Evolutionary conservation across 2,113 vertebrate species (phyloP).

Genomic region (Anoura caudifer): DNA sequence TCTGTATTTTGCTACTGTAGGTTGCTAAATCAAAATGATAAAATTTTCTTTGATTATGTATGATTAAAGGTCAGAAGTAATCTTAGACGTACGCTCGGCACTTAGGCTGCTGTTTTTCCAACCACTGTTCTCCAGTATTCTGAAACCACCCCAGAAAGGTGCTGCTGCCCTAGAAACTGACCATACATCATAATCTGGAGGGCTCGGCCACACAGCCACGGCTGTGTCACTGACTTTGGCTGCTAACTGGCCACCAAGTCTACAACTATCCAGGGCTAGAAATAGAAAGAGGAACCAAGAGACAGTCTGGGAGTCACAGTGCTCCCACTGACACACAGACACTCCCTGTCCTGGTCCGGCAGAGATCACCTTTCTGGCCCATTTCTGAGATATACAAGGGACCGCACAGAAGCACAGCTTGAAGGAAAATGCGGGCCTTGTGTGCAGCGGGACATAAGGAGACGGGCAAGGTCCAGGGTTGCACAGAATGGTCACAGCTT

Average conservation of each 20-base stretch:
- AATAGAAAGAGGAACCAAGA: not conserved
- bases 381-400: not conserved
- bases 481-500: not conserved
- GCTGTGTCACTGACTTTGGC: rapidly evolving
- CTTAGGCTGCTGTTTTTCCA: not conserved
- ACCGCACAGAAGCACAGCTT: not conserved
- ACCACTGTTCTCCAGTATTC: not conserved
- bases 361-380: not conserved
- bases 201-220: not conserved
- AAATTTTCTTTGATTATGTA: not conserved
- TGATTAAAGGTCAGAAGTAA: not conserved
- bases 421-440: not conserved
- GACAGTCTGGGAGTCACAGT: not conserved
- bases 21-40: not conserved
- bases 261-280: not conserved
- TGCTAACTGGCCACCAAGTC: not conserved
- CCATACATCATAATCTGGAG: not conserved
- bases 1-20: not conserved
- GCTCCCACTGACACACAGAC: not conserved
- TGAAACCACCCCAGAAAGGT: not conserved
- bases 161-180: not conserved
- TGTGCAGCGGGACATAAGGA: not conserved
- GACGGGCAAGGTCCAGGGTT: not conserved
- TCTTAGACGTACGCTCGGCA: not conserved
- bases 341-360: not conserved